A percentile compares a stretch with the other conserved stretches of the same genome.
phyloP scores from a whole-genome alignment of 2,888 invertebrate species.

The Hipparchia semele region DNA sequence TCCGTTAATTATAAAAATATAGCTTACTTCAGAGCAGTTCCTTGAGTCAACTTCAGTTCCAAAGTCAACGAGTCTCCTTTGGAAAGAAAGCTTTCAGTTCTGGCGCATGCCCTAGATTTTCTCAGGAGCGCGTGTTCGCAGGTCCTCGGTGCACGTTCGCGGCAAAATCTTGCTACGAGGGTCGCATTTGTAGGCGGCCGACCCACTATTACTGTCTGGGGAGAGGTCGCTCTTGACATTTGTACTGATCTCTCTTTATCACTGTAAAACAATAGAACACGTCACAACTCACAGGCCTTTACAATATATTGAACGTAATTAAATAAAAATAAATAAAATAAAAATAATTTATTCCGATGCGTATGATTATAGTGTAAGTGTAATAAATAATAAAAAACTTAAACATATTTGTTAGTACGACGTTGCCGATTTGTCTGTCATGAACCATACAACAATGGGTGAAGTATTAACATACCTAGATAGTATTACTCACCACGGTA shows the following conservation, averaged over 20 bases:
- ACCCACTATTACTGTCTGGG: constrained; percentile 75
- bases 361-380: too few species aligned
- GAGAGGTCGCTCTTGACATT: constrained; percentile 77
- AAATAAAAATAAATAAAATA: neutral
- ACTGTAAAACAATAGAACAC: constrained; percentile 49
- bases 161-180: constrained; percentile 91
- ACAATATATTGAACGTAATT: neutral
- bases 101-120: constrained; percentile 88
- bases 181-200: constrained; percentile 88
- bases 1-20: neutral
- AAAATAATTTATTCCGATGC: too few species aligned
- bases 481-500: too few species aligned
- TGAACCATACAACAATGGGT: too few species aligned
- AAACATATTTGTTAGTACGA: too few species aligned
- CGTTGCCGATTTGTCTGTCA: too few species aligned
- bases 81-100: constrained; percentile 92
- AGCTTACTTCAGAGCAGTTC: constrained; percentile 91
- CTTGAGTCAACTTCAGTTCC: constrained; percentile 90
- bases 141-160: constrained; percentile 90
- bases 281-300: too few species aligned
- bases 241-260: constrained; percentile 77
- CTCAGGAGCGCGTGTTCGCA: constrained; percentile 91
- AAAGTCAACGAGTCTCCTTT: constrained; percentile 91
- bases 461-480: too few species aligned
- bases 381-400: too few species aligned